Evolutionary conservation across 2,797 vertebrate species (phyloP).

Genomic region (Dromococcyx pavoninus): DNA sequence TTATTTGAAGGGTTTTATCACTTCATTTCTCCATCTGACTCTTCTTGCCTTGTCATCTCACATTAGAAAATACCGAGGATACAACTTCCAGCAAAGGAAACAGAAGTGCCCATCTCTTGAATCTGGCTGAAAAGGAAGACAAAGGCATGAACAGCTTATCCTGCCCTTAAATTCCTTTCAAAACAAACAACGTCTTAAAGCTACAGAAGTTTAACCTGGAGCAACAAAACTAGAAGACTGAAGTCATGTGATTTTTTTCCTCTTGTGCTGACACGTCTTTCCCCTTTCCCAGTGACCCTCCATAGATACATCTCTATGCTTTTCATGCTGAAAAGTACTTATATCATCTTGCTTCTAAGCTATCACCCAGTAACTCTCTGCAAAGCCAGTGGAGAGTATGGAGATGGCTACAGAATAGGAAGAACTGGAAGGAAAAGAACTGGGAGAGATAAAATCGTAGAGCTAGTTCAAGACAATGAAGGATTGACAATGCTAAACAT

Average conservation of each 20-base stretch:
- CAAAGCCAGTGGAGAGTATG: neutral
- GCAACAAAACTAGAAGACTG: neutral
- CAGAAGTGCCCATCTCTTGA: neutral
- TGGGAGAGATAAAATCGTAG: neutral
- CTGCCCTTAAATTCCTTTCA: neutral
- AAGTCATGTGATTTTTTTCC: neutral
- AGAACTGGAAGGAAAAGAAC: neutral
- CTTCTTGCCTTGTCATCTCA: neutral
- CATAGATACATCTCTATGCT: neutral
- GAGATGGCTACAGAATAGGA: neutral
- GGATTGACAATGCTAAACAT: accelerated
- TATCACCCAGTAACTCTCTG: neutral
- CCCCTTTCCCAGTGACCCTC: neutral
- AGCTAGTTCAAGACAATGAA: neutral
- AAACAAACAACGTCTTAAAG: neutral
- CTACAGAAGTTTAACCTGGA: neutral
- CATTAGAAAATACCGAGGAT: neutral
- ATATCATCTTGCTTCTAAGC: neutral
- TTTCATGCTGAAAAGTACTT: neutral
- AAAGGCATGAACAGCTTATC: neutral
- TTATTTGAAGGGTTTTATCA: neutral
- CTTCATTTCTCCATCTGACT: neutral
- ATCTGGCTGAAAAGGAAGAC: neutral
- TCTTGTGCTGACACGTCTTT: neutral
- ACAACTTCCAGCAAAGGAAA: neutral